Conservation (phyloP, 2,113 vertebrate species). For the Oreotrochilus melanogaster region DNA sequence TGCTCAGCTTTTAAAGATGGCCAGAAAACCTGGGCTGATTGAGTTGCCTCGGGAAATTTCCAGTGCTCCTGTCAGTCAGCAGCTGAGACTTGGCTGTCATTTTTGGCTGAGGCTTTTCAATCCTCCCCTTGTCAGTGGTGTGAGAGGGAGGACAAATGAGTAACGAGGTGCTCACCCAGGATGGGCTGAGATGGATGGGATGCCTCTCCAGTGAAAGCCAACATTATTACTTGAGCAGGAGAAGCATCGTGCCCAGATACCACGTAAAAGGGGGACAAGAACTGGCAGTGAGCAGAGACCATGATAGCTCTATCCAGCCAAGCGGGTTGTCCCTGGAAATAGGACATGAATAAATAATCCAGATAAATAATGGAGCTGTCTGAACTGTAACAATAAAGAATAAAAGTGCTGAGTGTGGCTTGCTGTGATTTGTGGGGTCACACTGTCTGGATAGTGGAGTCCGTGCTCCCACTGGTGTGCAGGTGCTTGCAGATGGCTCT, state of each 20-base stretch:
- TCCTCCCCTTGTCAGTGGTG: background rate
- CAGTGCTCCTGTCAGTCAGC: background rate
- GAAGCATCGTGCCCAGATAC: fast-evolving
- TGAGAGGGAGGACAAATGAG: background rate
- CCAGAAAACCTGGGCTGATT: background rate
- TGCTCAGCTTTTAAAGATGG: background rate
- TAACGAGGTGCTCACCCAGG: fast-evolving
- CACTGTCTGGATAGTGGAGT: background rate
- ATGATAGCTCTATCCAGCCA: background rate
- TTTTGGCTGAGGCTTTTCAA: background rate
- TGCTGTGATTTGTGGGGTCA: constrained; percentile 65
- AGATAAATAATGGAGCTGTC: constrained; percentile 72
- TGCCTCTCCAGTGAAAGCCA: background rate
- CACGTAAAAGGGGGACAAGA: background rate
- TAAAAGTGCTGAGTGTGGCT: constrained; percentile 62
- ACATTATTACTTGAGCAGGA: fast-evolving
- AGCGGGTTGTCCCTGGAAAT: constrained; percentile 36
- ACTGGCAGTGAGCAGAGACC: background rate
- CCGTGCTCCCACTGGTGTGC: background rate
- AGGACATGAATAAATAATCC: constrained; percentile 63
- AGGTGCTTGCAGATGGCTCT: background rate
- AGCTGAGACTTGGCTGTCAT: background rate
- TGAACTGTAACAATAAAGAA: constrained; percentile 66
- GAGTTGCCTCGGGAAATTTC: background rate
- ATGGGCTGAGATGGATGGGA: background rate